Conservation (phyloP, 2,113 vertebrate species). For the Pimephales promelas region DNA sequence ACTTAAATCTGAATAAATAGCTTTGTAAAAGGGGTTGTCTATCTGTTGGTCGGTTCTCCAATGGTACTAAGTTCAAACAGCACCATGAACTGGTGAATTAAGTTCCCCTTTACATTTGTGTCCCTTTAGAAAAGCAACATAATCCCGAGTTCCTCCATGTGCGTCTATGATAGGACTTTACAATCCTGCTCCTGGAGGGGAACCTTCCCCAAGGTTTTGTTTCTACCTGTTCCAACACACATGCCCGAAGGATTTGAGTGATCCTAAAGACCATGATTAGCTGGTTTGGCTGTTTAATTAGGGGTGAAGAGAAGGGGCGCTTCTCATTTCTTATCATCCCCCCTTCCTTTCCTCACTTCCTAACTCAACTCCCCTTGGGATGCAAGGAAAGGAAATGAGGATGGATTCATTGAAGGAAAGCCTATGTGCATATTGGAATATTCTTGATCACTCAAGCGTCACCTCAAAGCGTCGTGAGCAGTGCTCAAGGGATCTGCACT, state of each 20-base stretch:
- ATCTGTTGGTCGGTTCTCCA: neutral
- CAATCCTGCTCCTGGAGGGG: neutral
- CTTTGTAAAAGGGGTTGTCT: neutral
- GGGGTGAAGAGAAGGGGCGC: neutral
- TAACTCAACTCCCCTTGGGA: no score
- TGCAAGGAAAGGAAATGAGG: no score
- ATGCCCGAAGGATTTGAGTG: neutral
- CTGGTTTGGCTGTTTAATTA: neutral
- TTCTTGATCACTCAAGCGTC: no score
- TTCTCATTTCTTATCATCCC: no score
- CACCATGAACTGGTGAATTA: neutral
- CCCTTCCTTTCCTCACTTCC: no score
- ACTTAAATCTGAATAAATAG: slow-evolving; percentile 3
- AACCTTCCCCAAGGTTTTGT: neutral
- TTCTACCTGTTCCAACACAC: neutral
- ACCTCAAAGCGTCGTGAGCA: no score
- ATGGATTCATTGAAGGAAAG: no score
- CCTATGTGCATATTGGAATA: no score
- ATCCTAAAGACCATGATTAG: neutral
- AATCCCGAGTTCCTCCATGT: neutral
- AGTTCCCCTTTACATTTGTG: neutral
- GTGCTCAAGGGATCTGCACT: no score
- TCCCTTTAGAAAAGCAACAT: neutral
- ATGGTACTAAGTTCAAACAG: neutral
- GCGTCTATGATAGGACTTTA: neutral